These are phyloP conservation scores for Indicator maculatus DNA, from an alignment of 2,113 vertebrate species.

Conservation along the genomic window DNA sequence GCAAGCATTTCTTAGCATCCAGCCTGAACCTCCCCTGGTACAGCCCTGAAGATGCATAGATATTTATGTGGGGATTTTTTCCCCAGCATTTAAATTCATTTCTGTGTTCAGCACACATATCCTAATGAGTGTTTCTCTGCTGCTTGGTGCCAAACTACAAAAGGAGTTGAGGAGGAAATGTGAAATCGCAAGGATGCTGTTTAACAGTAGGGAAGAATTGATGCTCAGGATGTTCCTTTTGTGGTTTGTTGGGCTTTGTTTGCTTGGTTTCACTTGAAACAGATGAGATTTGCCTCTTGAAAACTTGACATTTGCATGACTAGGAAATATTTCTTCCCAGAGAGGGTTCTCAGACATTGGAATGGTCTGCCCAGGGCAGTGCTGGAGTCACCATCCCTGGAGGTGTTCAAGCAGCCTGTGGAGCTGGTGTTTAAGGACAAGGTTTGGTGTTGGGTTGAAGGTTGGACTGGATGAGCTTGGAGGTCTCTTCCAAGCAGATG, in stretches of 20 bases:
- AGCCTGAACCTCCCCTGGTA: no score
- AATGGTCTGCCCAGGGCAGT: no score
- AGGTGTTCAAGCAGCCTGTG: no score
- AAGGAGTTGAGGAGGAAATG: neutral
- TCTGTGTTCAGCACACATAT: slow-evolving; percentile 12
- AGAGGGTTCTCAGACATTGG: no score
- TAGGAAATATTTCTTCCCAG: no score
- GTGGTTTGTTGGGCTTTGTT: neutral
- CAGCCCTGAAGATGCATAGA: neutral
- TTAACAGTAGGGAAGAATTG: neutral
- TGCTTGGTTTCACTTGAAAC: neutral
- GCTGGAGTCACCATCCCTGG: no score
- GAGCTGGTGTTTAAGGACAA: no score
- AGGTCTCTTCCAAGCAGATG: no score
- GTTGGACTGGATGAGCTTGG: no score
- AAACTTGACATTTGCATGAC: neutral
- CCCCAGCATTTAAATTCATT: neutral
- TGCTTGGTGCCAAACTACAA: slow-evolving; percentile 11
- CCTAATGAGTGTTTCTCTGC: slow-evolving; percentile 24
- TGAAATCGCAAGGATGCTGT: neutral
- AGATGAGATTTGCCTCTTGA: neutral
- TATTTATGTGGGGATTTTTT: neutral
- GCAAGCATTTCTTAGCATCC: no score
- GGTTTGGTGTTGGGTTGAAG: no score
- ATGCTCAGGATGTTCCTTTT: neutral